Base-by-base conservation (phyloP, 2,888 invertebrate species). In the Proisotoma minuta region DNA sequence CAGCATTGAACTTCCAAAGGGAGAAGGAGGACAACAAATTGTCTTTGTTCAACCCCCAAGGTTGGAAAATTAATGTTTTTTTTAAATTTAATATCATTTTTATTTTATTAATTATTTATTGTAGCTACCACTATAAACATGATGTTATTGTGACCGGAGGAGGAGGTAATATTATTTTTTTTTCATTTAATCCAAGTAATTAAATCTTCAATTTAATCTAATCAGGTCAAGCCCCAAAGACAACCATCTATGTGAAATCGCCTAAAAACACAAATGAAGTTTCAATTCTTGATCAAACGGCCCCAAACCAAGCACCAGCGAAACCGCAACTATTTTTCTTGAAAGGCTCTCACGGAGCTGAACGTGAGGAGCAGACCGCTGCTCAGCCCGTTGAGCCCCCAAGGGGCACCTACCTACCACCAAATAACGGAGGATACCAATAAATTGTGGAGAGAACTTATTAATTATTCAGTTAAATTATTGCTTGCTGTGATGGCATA, bases 261-360 rank as follows among this genome's bases (percentile, higher is more conserved):
- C 10, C 5, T 4, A 66, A 66, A 51, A 63, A 63, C 53, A 63
- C 59, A 39, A 58, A 63, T 48, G 59, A 61, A 43, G 61, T 63
- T 49, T 61, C 63, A 43, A 18, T 59, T 1, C 40, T 50, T 0
- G 66, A 66, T 26, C 57, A 66, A 39, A 60, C 63, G 2, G 18
- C 22, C 4, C 50, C 54, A 5, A 47, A 28, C 10, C 58, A 48
- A n/a, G 57, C 60, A 18, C 64, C 62, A n/a, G 60, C 59, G 50
- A 67, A 67, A 29, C 66, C 66, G 18, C 59, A 60, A 12, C 59
- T 66, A 28, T 66, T 59, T 28, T 66, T 66, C 48, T 40, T 66
- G 5, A 63, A 63, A 51, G 58, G 60, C n/a, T 54, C 50, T 22
- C 60, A 63, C 27, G 62, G 56, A 2, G 39, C 22, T 29, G 52